phyloP scores from a whole-genome alignment of 2,888 invertebrate genomes.

The Noctuana brunneofusca region DNA sequence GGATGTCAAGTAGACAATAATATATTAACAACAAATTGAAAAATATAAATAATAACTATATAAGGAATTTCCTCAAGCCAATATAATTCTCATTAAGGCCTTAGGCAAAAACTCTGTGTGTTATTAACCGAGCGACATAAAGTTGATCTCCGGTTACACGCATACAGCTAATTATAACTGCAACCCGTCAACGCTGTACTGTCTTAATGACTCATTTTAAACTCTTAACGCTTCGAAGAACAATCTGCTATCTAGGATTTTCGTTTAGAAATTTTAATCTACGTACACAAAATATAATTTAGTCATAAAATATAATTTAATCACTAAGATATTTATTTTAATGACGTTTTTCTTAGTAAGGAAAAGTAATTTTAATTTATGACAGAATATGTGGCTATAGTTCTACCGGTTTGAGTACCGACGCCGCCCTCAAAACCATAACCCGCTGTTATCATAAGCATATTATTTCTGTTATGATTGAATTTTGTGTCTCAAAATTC shows the following conservation, averaged over 20 bases:
- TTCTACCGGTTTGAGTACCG: no score
- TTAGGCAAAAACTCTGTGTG: conserved; percentile 14
- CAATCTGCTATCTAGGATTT: neutral
- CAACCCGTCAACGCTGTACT: conserved; percentile 14
- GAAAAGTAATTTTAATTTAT: no score
- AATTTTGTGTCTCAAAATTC: no score
- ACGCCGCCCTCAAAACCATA: no score
- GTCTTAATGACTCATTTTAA: conserved; percentile 18
- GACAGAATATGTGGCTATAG: no score
- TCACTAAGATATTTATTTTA: no score
- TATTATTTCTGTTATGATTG: no score
- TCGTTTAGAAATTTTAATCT: no score
- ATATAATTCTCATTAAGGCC: conserved; percentile 12
- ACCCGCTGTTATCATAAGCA: no score
- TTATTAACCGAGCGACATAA: conserved; percentile 5
- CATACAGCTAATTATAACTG: conserved; percentile 16
- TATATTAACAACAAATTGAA: conserved; percentile 15
- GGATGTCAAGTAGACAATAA: conserved; percentile 5
- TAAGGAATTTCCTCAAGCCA: conserved; percentile 17
- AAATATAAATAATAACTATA: conserved; percentile 9
- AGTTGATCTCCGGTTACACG: conserved; percentile 23
- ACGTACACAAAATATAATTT: no score
- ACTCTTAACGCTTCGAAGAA: conserved; percentile 6
- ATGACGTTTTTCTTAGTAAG: no score
- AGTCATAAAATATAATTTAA: no score